Conservation (phyloP, 2,797 vertebrate genomes). For the Microchirus variegatus region DNA sequence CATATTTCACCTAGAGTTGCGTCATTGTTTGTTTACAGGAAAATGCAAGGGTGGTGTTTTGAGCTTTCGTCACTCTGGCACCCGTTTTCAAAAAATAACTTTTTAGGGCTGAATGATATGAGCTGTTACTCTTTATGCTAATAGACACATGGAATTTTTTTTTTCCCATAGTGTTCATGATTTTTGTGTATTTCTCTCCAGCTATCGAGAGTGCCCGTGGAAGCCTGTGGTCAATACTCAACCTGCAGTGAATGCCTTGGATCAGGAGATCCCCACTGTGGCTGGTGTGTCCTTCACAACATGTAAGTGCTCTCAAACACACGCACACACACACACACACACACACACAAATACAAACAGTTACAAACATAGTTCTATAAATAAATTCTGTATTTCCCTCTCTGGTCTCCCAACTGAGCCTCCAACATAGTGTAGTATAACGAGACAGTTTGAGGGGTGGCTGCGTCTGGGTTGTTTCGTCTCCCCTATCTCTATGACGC, state of each 20-base stretch:
- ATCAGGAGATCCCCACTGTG: conserved; percentile 95
- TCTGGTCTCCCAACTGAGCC: background rate
- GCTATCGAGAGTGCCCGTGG: conserved; percentile 94
- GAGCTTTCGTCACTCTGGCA: too few relatives aligned
- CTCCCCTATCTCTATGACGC: conserved; percentile 41
- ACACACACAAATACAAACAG: background rate
- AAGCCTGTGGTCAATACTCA: conserved; percentile 90
- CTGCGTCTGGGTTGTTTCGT: conserved; percentile 40
- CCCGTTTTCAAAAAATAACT: too few relatives aligned
- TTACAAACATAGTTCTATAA: background rate
- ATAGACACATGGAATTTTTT: background rate
- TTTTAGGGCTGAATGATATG: too few relatives aligned
- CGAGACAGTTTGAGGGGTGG: conserved; percentile 13
- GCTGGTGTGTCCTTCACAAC: conserved; percentile 98
- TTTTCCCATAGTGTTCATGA: conserved; percentile 3
- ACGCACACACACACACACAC: background rate
- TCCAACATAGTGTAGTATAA: background rate
- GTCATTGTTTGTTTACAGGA: too few relatives aligned
- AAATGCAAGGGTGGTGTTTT: too few relatives aligned
- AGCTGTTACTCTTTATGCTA: too few relatives aligned
- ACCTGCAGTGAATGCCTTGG: conserved; percentile 91
- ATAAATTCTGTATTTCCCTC: conserved; percentile 5
- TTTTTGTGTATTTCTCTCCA: conserved; percentile 57
- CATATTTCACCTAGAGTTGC: too few relatives aligned
- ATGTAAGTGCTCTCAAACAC: conserved; percentile 88